Evolutionary conservation across 2,888 invertebrate genomes (phyloP), one percentile per base, ranked within the genome.

Genomic region (Aleiodes alternator): DNA sequence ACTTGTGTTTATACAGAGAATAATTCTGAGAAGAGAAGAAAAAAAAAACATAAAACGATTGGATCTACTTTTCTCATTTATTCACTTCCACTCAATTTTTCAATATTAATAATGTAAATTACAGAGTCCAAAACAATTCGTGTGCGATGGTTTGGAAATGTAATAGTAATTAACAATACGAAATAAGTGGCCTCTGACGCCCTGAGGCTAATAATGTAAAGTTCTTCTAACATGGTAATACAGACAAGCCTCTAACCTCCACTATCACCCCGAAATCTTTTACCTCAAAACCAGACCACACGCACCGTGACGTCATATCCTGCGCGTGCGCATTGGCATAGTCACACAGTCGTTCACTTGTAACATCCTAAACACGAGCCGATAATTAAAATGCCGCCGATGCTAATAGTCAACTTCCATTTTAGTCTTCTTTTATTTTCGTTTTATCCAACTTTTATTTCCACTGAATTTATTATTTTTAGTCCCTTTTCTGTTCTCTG

Each of bases 241-340:
- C 38, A 43, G 57, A 14, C 57, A 70, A n/a, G n/a, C 9, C 48
- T 12, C 56, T 57, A 50, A 48, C 38, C 61, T 50, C 50, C 29
- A 59, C 73, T 76, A 77, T 34, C 43, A 29, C 29, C 53, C 9
- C 71, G 72, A 68, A 48, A 68, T 50, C 51, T 53, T 7, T 1
- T 6, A 53, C 14, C 14, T 16, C 16, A 53, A 16, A 16, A 53
- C 55, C 59, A 70, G 80, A 78, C 79, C 79, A 78, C 80, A 79
- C 79, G 76, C 77, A 74, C 75, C 72, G 55, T 80, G 78, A 81
- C 80, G 80, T 80, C 81, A 81, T 55, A 79, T 81, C 81, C 81
- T 79, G 80, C 80, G 78, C 77, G 80, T 72, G 79, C 80, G 75
- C 79, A 72, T 76, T 70, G 64, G 16, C 48, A 48, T 50, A 66